Percentiles rank a stretch among this genome's conserved stretches.
These are phyloP conservation scores for Varanus komodoensis DNA, from an alignment of 2,113 vertebrate genomes.

Conservation along the genomic window DNA sequence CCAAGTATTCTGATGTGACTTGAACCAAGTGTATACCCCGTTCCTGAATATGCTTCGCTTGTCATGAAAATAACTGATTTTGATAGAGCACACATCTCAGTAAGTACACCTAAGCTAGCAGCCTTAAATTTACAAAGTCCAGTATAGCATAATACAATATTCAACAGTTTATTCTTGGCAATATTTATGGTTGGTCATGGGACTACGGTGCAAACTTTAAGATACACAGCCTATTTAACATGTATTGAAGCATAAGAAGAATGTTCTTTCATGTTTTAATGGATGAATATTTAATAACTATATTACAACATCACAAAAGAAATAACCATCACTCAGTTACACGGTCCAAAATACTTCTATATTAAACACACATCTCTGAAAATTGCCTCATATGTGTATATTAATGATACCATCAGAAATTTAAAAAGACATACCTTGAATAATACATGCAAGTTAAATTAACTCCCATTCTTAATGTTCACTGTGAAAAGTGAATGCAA, in stretches of 20 bases:
- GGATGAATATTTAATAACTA: constrained; percentile 67
- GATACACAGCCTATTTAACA: constrained; percentile 53
- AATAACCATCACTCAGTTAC: constrained; percentile 58
- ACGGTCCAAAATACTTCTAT: constrained; percentile 37
- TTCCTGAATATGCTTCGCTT: constrained; percentile 5
- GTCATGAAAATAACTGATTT: not conserved
- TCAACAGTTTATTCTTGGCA: constrained; percentile 17
- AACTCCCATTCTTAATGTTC: constrained; percentile 61
- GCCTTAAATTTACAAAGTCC: not conserved
- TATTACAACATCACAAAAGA: constrained; percentile 58
- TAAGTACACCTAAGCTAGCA: not conserved
- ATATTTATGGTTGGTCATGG: not conserved
- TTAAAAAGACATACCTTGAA: constrained; percentile 64
- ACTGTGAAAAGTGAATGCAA: constrained; percentile 54
- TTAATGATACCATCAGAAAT: constrained; percentile 55
- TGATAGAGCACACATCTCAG: not conserved
- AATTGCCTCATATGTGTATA: constrained; percentile 59
- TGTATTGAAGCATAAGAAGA: constrained; percentile 24
- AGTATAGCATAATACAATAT: constrained; percentile 14
- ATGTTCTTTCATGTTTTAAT: constrained; percentile 54
- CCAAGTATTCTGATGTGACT: constrained; percentile 7
- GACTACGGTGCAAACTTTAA: constrained; percentile 25
- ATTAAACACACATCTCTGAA: constrained; percentile 54
- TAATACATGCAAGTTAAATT: constrained; percentile 70
- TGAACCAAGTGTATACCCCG: not conserved